phyloP scores from a whole-genome alignment of 2,888 invertebrate genomes.

The Anthrax anthrax region DNA sequence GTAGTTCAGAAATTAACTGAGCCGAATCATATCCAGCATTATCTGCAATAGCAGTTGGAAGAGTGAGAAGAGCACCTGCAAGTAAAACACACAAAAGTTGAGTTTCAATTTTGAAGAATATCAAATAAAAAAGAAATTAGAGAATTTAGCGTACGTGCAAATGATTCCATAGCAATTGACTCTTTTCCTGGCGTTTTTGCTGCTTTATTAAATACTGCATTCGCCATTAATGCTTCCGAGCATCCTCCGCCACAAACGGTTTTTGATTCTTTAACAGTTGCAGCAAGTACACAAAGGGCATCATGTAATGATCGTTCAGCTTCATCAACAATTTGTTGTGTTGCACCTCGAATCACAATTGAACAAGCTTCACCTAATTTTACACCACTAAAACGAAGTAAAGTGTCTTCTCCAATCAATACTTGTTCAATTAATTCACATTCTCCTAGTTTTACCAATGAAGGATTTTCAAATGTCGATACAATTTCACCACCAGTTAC shows the following conservation, averaged over 20 bases:
- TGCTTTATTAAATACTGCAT: conserved; percentile 72
- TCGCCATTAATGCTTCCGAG: conserved; percentile 94
- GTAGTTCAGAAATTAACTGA: conserved; percentile 78
- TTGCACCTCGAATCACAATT: conserved; percentile 92
- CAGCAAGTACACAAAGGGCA: conserved; percentile 90
- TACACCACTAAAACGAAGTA: conserved; percentile 90
- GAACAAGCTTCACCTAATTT: conserved; percentile 94
- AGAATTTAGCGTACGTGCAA: conserved; percentile 43
- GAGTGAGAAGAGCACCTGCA: conserved; percentile 57
- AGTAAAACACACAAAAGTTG: too few relatives aligned
- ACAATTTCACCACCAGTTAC: conserved; percentile 98
- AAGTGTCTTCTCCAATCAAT: conserved; percentile 90
- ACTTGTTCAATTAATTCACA: conserved; percentile 90
- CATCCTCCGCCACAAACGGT: conserved; percentile 89
- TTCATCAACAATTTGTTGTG: conserved; percentile 96
- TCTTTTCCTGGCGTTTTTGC: conserved; percentile 90
- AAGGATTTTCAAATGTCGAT: conserved; percentile 93
- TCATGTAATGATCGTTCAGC: conserved; percentile 97
- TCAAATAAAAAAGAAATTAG: background rate
- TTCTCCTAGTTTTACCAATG: conserved; percentile 78
- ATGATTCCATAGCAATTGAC: conserved; percentile 92
- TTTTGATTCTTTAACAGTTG: conserved; percentile 86
- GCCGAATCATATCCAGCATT: conserved; percentile 98
- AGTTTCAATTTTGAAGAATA: background rate
- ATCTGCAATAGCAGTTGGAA: conserved; percentile 94